Evolutionary conservation across 2,113 vertebrate genomes (phyloP).

Genomic region (Ciconia boyciana): DNA sequence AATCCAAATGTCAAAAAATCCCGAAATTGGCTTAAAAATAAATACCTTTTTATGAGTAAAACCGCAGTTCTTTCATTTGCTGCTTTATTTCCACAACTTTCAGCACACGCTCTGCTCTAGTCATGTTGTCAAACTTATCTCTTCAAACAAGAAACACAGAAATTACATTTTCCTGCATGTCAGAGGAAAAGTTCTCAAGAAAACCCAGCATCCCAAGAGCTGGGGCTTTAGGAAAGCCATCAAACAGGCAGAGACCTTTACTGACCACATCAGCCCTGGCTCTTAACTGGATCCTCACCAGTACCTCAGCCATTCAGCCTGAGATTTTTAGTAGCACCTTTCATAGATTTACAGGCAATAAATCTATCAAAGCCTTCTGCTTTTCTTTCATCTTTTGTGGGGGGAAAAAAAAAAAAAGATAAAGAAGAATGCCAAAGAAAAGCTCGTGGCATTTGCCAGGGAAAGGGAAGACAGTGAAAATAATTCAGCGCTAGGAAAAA

Average conservation of each 20-base stretch:
- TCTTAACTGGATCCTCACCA: background rate
- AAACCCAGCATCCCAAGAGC: background rate
- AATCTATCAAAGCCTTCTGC: slow-evolving; percentile 11
- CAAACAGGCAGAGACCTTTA: background rate
- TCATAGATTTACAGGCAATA: slow-evolving; percentile 22
- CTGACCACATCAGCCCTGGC: background rate
- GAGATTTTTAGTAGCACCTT: slow-evolving; percentile 21
- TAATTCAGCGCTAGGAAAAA: background rate
- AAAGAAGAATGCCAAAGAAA: background rate
- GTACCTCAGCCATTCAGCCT: background rate
- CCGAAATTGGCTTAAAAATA: background rate
- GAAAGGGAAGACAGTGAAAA: background rate
- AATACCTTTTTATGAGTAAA: background rate
- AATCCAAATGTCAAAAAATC: slow-evolving; percentile 18
- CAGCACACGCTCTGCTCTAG: background rate
- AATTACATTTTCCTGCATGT: background rate
- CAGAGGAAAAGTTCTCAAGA: background rate
- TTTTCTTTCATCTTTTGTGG: slow-evolving; percentile 15
- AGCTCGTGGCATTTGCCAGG: background rate
- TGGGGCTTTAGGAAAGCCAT: background rate
- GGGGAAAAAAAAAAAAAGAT: background rate
- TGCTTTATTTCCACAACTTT: slow-evolving; percentile 8
- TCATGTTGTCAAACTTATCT: background rate
- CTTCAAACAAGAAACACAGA: background rate
- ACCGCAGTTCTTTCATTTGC: background rate